Conservation (phyloP, 2,888 invertebrate genomes). For the Meghimatium bilineatum region DNA sequence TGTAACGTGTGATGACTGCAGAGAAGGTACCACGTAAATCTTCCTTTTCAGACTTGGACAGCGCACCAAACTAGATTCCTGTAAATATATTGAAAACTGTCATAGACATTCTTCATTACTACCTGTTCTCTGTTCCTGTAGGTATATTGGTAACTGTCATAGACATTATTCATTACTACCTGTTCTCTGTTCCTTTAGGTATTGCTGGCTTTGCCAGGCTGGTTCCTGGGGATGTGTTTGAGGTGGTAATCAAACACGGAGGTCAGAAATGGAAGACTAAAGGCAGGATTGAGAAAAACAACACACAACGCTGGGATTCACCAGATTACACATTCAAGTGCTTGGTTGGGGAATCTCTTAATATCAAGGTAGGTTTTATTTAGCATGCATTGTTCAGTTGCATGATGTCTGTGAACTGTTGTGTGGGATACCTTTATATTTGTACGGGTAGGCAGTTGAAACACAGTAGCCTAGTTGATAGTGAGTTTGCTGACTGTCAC, state of each 20-base stretch:
- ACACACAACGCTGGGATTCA: slow-evolving; percentile 79
- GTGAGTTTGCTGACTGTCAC: too few species aligned
- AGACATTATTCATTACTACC: background rate
- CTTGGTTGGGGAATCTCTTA: slow-evolving; percentile 79
- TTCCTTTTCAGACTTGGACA: too few species aligned
- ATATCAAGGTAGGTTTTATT: slow-evolving; percentile 78
- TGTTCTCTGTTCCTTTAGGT: slow-evolving; percentile 70
- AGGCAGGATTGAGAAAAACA: slow-evolving; percentile 79
- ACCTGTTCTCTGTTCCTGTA: background rate
- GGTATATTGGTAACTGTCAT: too few species aligned
- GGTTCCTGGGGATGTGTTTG: slow-evolving; percentile 81
- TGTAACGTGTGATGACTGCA: too few species aligned
- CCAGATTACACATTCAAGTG: slow-evolving; percentile 77
- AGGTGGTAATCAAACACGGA: slow-evolving; percentile 80
- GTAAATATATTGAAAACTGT: too few species aligned
- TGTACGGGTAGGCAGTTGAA: too few species aligned
- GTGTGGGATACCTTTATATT: background rate
- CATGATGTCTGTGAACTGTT: background rate
- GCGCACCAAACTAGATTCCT: too few species aligned
- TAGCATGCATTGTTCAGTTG: background rate
- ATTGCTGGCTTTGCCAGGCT: slow-evolving; percentile 81
- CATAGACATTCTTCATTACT: background rate
- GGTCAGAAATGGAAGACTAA: slow-evolving; percentile 81
- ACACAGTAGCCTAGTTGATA: too few species aligned
- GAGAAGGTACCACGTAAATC: too few species aligned